Evolutionary conservation across 2,113 vertebrate species (phyloP), one percentile per base, ranked within the genome.

Genomic region (Brachyhypopomus occidentalis): DNA sequence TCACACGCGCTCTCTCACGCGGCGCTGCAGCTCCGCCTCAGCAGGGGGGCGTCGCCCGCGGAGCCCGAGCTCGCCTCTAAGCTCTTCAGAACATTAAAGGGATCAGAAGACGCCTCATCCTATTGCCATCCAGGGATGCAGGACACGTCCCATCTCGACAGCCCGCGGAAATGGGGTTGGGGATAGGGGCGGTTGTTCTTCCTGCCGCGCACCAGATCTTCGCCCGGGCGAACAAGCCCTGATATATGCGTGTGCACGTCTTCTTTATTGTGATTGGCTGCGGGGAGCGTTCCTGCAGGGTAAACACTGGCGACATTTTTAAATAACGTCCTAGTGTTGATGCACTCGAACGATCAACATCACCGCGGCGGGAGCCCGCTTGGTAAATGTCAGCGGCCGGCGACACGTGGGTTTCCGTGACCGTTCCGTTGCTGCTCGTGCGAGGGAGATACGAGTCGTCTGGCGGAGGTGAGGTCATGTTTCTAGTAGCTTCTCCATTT

Each of bases 111-210:
- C 45, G 41, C 41, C 19, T n/a, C 2, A 1, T 70, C 20, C 2
- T 60, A 22, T 67, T 48, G 34, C 23, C 59, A 72, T 64, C 64
- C 69, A 71, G 36, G 56, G 60, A 74, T 30, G 12, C 80, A 23
- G 30, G 16, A 38, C 7, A 69, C 16, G 66, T 52, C 45, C 45
- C 45, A 2, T 14, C 45, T 9, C 41, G 8, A 4, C 45, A 11
- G 45, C 45, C 45, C 45, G 14, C 12, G 45, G 45, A 41, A 2
- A 9, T 41, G 9, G 1, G 11, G 45, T 5, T 12, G 45, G 45
- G 2, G 45, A 9, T 1, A 1, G 8, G 45, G 45, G 8, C 1
- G 41, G 41, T 9, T 41, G 41, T 8, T 41, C 5, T 41, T 9
- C 5, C 41, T 41, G 41, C 41, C 41, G 5, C 34, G 11, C 22